Base-by-base conservation (phyloP, 2,113 vertebrate species). In the Halichoeres trimaculatus region DNA sequence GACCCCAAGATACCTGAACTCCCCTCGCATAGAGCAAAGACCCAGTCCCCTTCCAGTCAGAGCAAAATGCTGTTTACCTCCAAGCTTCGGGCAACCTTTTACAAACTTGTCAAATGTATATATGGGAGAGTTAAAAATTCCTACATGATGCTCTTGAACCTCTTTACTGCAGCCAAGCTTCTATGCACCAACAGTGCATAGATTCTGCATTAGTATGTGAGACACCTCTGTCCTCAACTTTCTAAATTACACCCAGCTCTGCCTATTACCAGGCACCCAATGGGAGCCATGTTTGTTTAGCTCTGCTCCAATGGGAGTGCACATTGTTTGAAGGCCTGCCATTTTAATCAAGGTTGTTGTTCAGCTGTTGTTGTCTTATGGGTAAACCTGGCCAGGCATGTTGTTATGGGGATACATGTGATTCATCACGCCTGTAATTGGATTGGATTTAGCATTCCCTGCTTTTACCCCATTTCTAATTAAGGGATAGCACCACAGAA, bases 371-470 rank as follows among this genome's bases (percentile, higher is more conserved):
- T 90, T 90, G 84, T 89, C 84, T 91, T 88, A 64, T 30, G 82
- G 86, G 87, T 82, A 45, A 76, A 85, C 84, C 83, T 86, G 79
- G 74, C 76, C 74, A 59, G 79, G 80, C 86, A 72, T 22, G 12
- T 83, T 51, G 74, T 85, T 85, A 84, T 55, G 57, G 87, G 78
- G 84, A 85, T 89, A 85, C 91, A 85, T 89, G 89, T 91, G 91
- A 79, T 93, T 90, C 89, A 93, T 91, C 91, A 88, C 64, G 71
- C 85, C 85, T 76, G 77, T 93, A 93, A 94, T 93, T 94, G 90
- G 93, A 94, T 93, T 93, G 76, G 89, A 93, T 90, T 91, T 87
- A 68, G 74, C 56, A 20, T 86, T 84, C 80, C 57, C 74, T 5
- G 17, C 50, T 84, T 91, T 83, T 90, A 81, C 77, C 73, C 68